phyloP scores from a whole-genome alignment of 2,888 invertebrate species.

The Spilarctia lutea region DNA sequence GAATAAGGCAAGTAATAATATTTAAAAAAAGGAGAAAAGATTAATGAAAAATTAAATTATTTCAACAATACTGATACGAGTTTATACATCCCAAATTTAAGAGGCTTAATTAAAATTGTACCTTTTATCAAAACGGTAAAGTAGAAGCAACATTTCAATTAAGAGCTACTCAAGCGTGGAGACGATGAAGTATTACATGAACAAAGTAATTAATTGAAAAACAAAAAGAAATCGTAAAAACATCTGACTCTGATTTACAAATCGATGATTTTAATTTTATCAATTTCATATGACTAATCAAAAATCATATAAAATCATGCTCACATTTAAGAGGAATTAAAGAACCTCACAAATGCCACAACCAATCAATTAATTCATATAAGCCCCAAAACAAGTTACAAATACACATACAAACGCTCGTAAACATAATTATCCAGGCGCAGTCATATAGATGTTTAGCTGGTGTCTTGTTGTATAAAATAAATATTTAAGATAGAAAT shows the following conservation, averaged over 20 bases:
- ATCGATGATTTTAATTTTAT: not conserved
- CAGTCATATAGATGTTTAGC: not conserved
- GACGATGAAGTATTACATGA: not conserved
- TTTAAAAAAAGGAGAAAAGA: not conserved
- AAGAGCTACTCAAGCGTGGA: not conserved
- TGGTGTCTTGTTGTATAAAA: not conserved
- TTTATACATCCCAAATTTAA: not conserved
- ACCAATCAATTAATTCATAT: not conserved
- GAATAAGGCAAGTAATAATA: not conserved
- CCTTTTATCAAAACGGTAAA: not conserved
- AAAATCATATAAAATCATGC: too few species aligned
- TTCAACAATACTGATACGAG: not conserved
- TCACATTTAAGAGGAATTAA: not conserved
- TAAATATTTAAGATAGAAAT: not conserved
- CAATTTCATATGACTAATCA: not conserved
- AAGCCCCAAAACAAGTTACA: not conserved
- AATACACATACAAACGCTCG: not conserved
- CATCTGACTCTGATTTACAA: not conserved
- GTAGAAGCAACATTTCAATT: not conserved
- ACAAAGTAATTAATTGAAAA: not conserved
- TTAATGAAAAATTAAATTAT: not conserved
- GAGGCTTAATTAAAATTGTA: not conserved
- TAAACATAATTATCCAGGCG: not conserved
- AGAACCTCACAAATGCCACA: not conserved
- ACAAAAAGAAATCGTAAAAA: too few species aligned